Conservation (phyloP, 2,797 vertebrate genomes). For the Naso thynnoides region DNA sequence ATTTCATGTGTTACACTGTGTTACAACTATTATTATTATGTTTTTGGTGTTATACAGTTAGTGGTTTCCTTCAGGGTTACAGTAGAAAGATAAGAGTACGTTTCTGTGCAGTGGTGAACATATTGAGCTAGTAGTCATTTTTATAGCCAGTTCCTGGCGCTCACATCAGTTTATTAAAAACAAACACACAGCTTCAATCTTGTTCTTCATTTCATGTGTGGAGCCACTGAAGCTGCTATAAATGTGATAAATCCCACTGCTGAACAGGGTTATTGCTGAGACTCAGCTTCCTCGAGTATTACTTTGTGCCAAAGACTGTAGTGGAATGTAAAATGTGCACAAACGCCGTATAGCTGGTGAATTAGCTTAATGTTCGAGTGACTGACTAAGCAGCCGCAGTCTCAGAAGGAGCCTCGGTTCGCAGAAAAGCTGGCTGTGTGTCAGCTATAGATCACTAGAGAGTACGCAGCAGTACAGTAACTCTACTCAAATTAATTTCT, state of each 20-base stretch:
- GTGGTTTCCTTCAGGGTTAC: not conserved
- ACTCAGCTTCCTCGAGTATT: slow-evolving; percentile 21
- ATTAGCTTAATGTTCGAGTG: slow-evolving; percentile 69
- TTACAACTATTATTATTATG: no score
- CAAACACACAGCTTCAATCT: slow-evolving; percentile 36
- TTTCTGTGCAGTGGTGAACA: slow-evolving; percentile 20
- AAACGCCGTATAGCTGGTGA: slow-evolving; percentile 45
- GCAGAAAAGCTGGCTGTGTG: slow-evolving; percentile 64
- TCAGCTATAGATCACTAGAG: slow-evolving; percentile 61
- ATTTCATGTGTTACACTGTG: not conserved
- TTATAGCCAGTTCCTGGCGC: slow-evolving; percentile 30
- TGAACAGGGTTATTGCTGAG: slow-evolving; percentile 53
- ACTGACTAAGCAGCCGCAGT: slow-evolving; percentile 69
- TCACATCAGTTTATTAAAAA: slow-evolving; percentile 40
- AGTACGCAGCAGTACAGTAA: slow-evolving; percentile 27
- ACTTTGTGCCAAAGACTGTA: slow-evolving; percentile 30
- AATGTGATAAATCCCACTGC: slow-evolving; percentile 36
- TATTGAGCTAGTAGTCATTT: slow-evolving; percentile 39
- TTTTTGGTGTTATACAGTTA: no score
- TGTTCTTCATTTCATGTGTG: slow-evolving; percentile 9
- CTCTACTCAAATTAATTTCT: slow-evolving; percentile 16
- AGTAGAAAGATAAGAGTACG: not conserved
- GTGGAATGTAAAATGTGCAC: slow-evolving; percentile 55
- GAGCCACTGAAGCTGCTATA: slow-evolving; percentile 12
- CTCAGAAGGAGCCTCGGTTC: slow-evolving; percentile 49